Evolutionary conservation across 2,797 vertebrate species (phyloP).

Genomic region (Sebastes jordani): DNA sequence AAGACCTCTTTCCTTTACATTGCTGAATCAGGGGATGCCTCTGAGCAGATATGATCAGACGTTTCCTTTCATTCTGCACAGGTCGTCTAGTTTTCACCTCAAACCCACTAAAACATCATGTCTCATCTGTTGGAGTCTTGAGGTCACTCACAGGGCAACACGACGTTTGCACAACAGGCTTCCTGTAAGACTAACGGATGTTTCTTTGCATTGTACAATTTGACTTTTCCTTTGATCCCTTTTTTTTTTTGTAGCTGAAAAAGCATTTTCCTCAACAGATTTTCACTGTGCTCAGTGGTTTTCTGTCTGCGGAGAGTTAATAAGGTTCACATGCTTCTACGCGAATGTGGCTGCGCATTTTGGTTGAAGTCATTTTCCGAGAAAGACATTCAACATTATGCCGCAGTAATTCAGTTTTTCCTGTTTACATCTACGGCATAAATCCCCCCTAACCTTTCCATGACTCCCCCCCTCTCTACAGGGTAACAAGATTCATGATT

Average conservation of each 20-base stretch:
- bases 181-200: neutral
- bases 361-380: too few species aligned
- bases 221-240: neutral
- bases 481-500: slow-evolving; percentile 25
- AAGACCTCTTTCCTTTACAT: neutral
- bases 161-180: neutral
- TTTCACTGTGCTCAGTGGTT: neutral
- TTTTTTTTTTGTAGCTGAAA: neutral
- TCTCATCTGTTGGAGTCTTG: neutral
- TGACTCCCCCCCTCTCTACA: neutral
- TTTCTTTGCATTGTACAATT: neutral
- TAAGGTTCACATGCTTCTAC: neutral
- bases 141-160: neutral
- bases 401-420: neutral
- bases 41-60: neutral
- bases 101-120: neutral
- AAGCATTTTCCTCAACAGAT: neutral
- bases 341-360: neutral
- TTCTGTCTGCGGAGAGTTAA: neutral
- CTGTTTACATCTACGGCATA: slow-evolving; percentile 9
- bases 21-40: slow-evolving; percentile 24
- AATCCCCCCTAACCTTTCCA: slow-evolving; percentile 9
- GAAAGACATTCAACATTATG: neutral
- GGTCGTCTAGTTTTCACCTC: neutral
- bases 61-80: neutral